phyloP scores from a whole-genome alignment of 2,888 invertebrate genomes.

The Chloroclystis v-ata region DNA sequence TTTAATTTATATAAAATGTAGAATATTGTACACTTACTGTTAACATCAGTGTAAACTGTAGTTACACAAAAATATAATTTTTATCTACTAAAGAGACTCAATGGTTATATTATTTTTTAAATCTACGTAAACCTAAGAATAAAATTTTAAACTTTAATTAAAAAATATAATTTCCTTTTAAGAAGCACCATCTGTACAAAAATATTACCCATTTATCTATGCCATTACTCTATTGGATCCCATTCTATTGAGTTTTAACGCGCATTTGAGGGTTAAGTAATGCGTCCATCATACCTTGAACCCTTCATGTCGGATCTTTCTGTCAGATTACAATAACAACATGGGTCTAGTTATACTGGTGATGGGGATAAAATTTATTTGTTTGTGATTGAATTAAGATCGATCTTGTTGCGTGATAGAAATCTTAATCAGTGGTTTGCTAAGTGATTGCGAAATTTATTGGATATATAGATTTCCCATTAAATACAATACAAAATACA shows the following conservation, averaged over 20 bases:
- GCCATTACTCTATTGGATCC: constrained; percentile 45
- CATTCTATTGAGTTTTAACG: constrained; percentile 68
- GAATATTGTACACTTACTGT: no score
- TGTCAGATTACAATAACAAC: constrained; percentile 37
- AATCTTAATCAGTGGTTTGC: constrained; percentile 40
- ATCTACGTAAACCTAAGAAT: no score
- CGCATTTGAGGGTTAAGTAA: constrained; percentile 68
- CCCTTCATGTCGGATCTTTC: constrained; percentile 20
- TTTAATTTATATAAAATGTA: no score
- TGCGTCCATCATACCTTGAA: constrained; percentile 47
- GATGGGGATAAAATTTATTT: constrained; percentile 58
- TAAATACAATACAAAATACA: no score
- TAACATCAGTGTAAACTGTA: no score
- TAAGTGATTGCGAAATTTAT: constrained; percentile 40
- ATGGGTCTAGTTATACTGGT: constrained; percentile 38
- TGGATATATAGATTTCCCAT: background rate
- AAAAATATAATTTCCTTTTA: no score
- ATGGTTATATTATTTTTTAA: no score
- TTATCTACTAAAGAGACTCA: no score
- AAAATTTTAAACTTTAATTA: no score
- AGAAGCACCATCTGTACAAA: background rate
- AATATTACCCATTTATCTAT: constrained; percentile 20
- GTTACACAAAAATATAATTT: no score
- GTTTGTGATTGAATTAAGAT: constrained; percentile 68
- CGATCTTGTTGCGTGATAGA: constrained; percentile 57